Base-by-base conservation (phyloP, 2,797 vertebrate species). In the Oceanodroma leucorhoa region DNA sequence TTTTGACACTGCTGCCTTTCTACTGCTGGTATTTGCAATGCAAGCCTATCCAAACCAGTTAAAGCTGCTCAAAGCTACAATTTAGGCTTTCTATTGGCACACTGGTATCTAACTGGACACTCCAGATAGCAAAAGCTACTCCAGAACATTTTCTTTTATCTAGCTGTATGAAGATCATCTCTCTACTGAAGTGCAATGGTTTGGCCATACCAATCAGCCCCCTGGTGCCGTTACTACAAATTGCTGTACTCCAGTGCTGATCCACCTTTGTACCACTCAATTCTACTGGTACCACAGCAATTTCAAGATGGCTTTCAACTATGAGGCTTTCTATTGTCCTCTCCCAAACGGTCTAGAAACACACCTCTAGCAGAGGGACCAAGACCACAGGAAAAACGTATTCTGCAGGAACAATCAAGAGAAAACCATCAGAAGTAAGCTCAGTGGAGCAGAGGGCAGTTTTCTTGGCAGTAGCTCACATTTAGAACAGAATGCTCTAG, bases 241-340 rank as follows among this genome's bases (percentile, higher is more conserved):
- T 1, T 19, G 12, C 27, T 55, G 22, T 23, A n/a, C 32, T 36
- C 43, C 30, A 21, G 9, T 1, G 5, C 45, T 38, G 36, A 85
- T 24, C 13, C 69, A 78, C 41, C 86, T 34, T 19, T 1, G 0
- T 27, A 90, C 32, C 0, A 1, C 36, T 53, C 22, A 73, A 14
- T 36, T 79, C 60, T n/a, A 38, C 34, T 7, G 14, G 15, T 13
- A 64, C 36, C n/a, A 58, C 2, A 57, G 62, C 11, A 71, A 86
- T 30, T 88, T 82, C 57, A 83, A 18, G 38, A 16, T 8, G 2
- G 6, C 14, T 77, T 81, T 87, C 70, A 88, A 26, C 8, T 17
- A 32, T 5, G 22, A 57, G 18, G 29, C 38, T 58, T 89, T 77
- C 57, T 76, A 30, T 5, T 36, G 10, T 29, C 6, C 9, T 71